Evolutionary conservation across 2,113 vertebrate genomes (phyloP).

Genomic region (Clarias macrocephalus): DNA sequence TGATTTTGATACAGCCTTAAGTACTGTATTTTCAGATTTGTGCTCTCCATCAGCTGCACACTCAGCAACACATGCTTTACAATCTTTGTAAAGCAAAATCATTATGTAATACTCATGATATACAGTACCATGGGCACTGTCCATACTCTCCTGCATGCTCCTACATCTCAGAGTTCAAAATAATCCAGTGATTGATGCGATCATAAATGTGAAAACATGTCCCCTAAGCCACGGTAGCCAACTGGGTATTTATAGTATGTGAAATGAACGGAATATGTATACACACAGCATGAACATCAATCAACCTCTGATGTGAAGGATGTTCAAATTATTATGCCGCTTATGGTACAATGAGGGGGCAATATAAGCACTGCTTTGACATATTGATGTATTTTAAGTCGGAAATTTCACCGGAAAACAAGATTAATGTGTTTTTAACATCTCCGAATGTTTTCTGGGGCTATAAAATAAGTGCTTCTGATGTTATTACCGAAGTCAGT

Average conservation of each 20-base stretch:
- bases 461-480: constrained; percentile 1
- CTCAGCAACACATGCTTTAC: background rate
- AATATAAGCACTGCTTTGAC: constrained; percentile 15
- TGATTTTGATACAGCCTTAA: background rate
- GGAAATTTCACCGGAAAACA: constrained; percentile 3
- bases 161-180: background rate
- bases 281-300: constrained; percentile 1
- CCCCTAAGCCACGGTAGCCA: background rate
- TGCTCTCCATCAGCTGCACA: background rate
- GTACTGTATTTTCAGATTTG: background rate
- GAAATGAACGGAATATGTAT: constrained; percentile 25
- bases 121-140: background rate
- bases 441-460: background rate
- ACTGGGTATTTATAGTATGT: constrained; percentile 11
- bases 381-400: constrained; percentile 26
- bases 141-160: background rate
- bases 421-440: constrained; percentile 30
- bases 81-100: background rate
- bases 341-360: constrained; percentile 18
- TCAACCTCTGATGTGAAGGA: constrained; percentile 29
- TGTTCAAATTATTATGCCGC: constrained; percentile 29
- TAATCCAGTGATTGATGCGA: constrained; percentile 14
- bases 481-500: constrained; percentile 10
- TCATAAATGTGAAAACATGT: background rate
- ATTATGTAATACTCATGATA: background rate